These are phyloP conservation scores for Eustalomyia histrio DNA, from an alignment of 2,888 invertebrate genomes.

Conservation along the genomic window DNA sequence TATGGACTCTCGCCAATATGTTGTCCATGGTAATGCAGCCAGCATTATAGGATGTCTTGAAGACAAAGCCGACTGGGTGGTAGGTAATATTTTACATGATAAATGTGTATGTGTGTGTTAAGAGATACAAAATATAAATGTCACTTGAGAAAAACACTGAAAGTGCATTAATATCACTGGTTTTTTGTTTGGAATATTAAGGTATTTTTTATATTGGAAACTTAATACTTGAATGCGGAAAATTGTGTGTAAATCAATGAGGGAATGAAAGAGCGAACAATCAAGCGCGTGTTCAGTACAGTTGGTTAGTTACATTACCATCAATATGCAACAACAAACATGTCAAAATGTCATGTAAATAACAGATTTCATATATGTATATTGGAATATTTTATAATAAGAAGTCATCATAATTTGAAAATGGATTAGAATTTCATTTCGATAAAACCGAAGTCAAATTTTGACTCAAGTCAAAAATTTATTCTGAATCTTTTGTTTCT, in stretches of 20 bases:
- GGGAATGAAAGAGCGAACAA: neutral
- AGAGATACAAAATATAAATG: neutral
- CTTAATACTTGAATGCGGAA: constrained; percentile 26
- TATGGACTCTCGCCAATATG: too few relatives aligned
- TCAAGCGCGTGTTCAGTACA: neutral
- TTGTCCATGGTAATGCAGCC: too few relatives aligned
- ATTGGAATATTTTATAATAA: too few relatives aligned
- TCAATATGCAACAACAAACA: neutral
- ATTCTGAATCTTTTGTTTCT: too few relatives aligned
- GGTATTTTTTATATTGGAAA: constrained; percentile 16
- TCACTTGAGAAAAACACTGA: neutral
- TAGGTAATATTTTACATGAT: neutral
- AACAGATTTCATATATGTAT: too few relatives aligned
- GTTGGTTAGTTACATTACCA: neutral
- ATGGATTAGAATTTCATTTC: too few relatives aligned
- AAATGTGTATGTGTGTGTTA: neutral
- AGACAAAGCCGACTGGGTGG: too few relatives aligned
- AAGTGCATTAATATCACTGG: neutral
- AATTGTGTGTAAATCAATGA: constrained; percentile 22
- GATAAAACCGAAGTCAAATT: too few relatives aligned
- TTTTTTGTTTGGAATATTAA: neutral
- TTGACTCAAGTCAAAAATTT: too few relatives aligned
- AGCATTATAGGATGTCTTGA: too few relatives aligned
- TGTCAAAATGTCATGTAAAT: neutral
- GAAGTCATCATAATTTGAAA: too few relatives aligned